phyloP scores from a whole-genome alignment of 2,888 invertebrate species.

The Parnassius mnemosyne region DNA sequence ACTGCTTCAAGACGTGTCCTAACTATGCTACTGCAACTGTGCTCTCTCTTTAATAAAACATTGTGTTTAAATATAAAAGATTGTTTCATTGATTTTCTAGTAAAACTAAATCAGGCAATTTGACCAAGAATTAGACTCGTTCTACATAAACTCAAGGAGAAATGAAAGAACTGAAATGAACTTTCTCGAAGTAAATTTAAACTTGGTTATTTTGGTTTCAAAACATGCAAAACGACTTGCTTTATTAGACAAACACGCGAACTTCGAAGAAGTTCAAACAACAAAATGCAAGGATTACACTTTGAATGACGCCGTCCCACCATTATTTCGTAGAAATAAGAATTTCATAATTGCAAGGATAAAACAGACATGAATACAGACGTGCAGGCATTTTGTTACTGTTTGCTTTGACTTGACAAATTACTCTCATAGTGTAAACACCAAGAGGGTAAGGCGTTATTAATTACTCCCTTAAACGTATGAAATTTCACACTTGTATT shows the following conservation, averaged over 20 bases:
- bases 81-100: too few relatives aligned
- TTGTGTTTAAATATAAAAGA: too few relatives aligned
- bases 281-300: conserved; percentile 61
- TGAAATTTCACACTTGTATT: too few relatives aligned
- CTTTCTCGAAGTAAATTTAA: conserved; percentile 51
- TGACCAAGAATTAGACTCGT: too few relatives aligned
- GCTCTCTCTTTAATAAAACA: too few relatives aligned
- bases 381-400: conserved; percentile 35
- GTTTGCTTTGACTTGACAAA: conserved; percentile 38
- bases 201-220: conserved; percentile 66
- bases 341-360: conserved; percentile 44
- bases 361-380: conserved; percentile 38
- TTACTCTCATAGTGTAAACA: conserved; percentile 27
- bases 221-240: conserved; percentile 66
- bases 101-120: too few relatives aligned
- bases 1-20: too few relatives aligned
- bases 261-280: conserved; percentile 63
- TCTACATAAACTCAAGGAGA: conserved; percentile 3
- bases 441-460: conserved; percentile 35
- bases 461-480: conserved; percentile 28
- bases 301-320: conserved; percentile 49
- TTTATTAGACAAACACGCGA: conserved; percentile 66
- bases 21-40: too few relatives aligned
- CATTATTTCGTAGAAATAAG: conserved; percentile 51
- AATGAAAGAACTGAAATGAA: conserved; percentile 40